Evolutionary conservation across 2,797 vertebrate species (phyloP), one percentile per base, ranked within the genome.

Genomic region (Lepus townsendii): DNA sequence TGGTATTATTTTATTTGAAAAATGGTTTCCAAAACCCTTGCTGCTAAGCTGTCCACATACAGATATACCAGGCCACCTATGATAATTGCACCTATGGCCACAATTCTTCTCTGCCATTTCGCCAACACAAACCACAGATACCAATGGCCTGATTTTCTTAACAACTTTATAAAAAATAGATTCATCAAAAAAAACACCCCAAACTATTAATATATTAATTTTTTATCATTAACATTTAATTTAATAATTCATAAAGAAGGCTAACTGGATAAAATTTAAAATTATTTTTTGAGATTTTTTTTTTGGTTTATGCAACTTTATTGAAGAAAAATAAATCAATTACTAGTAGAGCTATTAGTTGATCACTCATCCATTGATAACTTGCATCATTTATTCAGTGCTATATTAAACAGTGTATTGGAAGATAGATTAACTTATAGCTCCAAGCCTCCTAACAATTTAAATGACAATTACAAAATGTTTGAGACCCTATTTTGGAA

Each of bases 341-440:
- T 42, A 42, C 42, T 42, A 42, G 42, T 1, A 42, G 42, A 42
- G 42, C 42, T 42, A 42, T 42, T 42, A 42, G 42, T 42, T 42
- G 42, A 42, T 42, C 42, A 42, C 42, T 42, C 42, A 42, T 42
- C 42, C 42, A 42, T 42, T 42, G 42, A 42, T 1, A 42, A 42
- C 42, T 42, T 42, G 42, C 42, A 42, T 42, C 42, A 42, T 42
- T 42, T 42, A 42, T 42, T 42, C 42, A 42, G 42, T 42, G 42
- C 42, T 42, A 42, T 99, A 99, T 99, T 99, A 99, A 98, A 99
- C 99, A 99, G 98, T 99, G 99, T 99, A 98, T 96, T 98, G 99
- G 99, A 99, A 98, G 99, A 99, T 97, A 98, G 99, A 99, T 98
- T 98, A 99, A 99, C 99, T 99, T 99, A 99, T 98, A 99, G 99